phyloP scores from a whole-genome alignment of 2,113 vertebrate genomes.

The Gambusia holbrooki region DNA sequence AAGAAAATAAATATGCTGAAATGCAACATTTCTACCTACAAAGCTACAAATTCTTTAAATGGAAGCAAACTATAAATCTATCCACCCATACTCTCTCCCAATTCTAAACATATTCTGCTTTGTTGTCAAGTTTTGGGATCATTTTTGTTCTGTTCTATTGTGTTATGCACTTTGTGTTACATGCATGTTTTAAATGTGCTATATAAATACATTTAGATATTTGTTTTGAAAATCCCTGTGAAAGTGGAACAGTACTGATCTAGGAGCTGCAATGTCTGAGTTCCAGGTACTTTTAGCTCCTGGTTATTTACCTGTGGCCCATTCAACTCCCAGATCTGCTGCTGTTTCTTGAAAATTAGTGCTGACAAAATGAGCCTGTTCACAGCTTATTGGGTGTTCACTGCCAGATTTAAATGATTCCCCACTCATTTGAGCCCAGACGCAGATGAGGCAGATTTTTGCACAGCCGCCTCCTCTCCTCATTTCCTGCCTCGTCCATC shows the following conservation, averaged over 20 bases:
- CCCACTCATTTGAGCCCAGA: neutral
- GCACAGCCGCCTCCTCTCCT: constrained; percentile 9
- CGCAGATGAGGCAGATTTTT: constrained; percentile 31
- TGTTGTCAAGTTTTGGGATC: no score
- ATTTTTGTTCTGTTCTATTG: neutral
- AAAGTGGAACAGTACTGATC: neutral
- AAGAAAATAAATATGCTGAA: neutral
- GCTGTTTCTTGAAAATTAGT: constrained; percentile 8
- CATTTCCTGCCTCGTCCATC: constrained; percentile 6
- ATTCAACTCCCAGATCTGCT: neutral
- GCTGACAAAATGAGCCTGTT: constrained; percentile 1
- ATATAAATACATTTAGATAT: no score
- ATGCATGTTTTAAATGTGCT: no score
- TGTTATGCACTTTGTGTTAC: no score
- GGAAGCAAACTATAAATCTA: neutral
- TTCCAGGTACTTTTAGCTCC: neutral
- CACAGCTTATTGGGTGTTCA: constrained; percentile 4
- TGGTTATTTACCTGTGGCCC: neutral
- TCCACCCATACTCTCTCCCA: neutral
- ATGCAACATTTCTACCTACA: neutral
- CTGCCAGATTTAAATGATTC: constrained; percentile 9
- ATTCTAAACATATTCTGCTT: no score
- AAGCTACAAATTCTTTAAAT: neutral
- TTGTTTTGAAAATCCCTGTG: no score
- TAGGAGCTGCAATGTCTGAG: neutral